Conservation (phyloP, 1,140 invertebrate genomes). For the Drosophila insularis region DNA sequence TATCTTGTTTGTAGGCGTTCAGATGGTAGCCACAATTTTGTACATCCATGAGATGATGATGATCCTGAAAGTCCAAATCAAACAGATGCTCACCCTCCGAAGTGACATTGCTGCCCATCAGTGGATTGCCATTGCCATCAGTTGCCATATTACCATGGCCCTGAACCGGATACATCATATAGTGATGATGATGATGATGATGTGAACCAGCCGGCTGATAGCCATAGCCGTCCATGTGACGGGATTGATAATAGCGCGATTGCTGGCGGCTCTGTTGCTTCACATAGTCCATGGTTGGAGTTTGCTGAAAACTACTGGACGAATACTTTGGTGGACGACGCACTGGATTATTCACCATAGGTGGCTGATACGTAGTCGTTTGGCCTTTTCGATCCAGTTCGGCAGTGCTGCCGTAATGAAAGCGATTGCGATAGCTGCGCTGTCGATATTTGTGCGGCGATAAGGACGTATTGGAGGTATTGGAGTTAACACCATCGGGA, state of each 20-base stretch:
- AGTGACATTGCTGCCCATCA: conserved; percentile 36
- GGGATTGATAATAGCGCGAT: conserved; percentile 56
- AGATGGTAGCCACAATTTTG: conserved; percentile 39
- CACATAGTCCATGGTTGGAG: no score
- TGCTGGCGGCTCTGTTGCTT: conserved; percentile 4
- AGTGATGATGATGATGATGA: conserved; percentile 7
- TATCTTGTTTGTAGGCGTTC: conserved; percentile 23
- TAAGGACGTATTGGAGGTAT: conserved; percentile 11
- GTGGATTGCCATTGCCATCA: no score
- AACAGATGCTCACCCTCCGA: conserved; percentile 50
- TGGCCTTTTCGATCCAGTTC: conserved; percentile 14
- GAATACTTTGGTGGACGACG: not conserved
- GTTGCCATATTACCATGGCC: not conserved
- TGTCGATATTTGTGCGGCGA: conserved; percentile 29
- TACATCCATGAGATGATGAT: conserved; percentile 38
- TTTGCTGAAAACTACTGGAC: no score
- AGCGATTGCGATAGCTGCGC: conserved; percentile 54
- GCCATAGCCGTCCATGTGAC: conserved; percentile 43
- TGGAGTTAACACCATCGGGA: not conserved
- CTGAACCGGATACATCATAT: conserved; percentile 30
- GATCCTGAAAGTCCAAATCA: conserved; percentile 42
- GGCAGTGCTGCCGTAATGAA: conserved; percentile 27
- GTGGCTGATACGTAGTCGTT: conserved; percentile 1
- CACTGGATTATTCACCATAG: not conserved
- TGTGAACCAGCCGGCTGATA: conserved; percentile 20